Conservation (phyloP, 2,797 vertebrate genomes). For the Anableps anableps region DNA sequence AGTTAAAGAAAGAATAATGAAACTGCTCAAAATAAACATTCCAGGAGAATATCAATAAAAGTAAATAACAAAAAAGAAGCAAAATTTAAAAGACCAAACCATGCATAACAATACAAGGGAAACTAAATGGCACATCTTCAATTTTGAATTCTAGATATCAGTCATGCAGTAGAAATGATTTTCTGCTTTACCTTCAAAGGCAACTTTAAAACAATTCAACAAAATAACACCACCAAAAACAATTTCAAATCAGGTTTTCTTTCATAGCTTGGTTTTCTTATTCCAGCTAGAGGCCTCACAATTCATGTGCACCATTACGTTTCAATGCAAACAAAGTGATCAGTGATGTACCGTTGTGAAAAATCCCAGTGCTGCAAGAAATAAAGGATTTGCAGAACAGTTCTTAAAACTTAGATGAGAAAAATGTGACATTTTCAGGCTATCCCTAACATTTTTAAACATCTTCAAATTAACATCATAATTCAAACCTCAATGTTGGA, state of each 20-base stretch:
- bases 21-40: neutral
- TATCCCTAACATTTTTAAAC: neutral
- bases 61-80: neutral
- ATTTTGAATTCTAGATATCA: slow-evolving; percentile 41
- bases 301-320: neutral
- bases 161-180: slow-evolving; percentile 12
- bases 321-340: neutral
- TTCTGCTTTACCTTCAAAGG: slow-evolving; percentile 5
- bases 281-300: neutral
- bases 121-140: slow-evolving; percentile 43
- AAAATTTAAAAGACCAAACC: neutral
- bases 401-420: neutral
- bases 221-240: neutral
- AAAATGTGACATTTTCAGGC: neutral
- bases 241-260: slow-evolving; percentile 6
- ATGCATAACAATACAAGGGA: slow-evolving; percentile 27
- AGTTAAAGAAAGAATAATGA: neutral
- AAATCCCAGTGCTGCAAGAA: slow-evolving; percentile 1
- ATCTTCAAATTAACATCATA: neutral
- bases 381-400: neutral
- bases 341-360: neutral
- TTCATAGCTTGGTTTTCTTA: slow-evolving; percentile 25
- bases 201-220: neutral
- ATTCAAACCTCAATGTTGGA: neutral
- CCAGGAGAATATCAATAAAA: neutral